Evolutionary conservation across 1,140 invertebrate genomes (phyloP), one percentile per base, ranked within the genome.

Genomic region (Zaprionus camerounensis): DNA sequence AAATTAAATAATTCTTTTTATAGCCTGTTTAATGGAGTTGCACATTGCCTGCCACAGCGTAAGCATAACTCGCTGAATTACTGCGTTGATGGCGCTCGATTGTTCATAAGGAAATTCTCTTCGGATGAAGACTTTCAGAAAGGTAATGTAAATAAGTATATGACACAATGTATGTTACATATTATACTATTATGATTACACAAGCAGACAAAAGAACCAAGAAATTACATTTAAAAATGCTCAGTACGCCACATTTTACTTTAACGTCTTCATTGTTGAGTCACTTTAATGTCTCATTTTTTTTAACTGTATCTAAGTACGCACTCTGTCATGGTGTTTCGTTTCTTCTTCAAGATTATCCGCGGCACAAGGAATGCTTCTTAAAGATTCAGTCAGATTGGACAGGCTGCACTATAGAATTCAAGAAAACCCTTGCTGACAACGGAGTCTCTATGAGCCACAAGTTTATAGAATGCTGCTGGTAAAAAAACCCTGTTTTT

Each of bases 381-480:
- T 55, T 79, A 7, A 71, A 91, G 46, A 92, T 92, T 53, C 80
- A 92, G 49, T 53, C 91, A 24, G 90, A 92, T 88, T 28, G 80
- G 64, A 28, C 7, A 2, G 28, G 28, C 63, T 92, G 91, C 57
- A 91, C 86, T 5, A 55, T 53, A 20, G 79, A 91, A 6, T 92
- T 91, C 46, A 81, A 91, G 58, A 70, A 71, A 36, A 92, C 92
- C 59, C 77, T 92, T 2, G 78, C 70, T 5, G 82, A 81, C 12
- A 57, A 75, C 13, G 61, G 49, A 13, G 78, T 78, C 7, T 86
- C 90, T 73, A 71, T 70, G 1, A 92, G 67, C 55, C 78, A 90
- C 12, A 92, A 92, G 69, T 92, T 90, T 49, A 63, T 91, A 64
- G 84, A 92, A 41, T 92, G 91, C 51, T 92, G 91, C 64, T 92